phyloP scores from a whole-genome alignment of 2,888 invertebrate species.

The Selenia dentaria region DNA sequence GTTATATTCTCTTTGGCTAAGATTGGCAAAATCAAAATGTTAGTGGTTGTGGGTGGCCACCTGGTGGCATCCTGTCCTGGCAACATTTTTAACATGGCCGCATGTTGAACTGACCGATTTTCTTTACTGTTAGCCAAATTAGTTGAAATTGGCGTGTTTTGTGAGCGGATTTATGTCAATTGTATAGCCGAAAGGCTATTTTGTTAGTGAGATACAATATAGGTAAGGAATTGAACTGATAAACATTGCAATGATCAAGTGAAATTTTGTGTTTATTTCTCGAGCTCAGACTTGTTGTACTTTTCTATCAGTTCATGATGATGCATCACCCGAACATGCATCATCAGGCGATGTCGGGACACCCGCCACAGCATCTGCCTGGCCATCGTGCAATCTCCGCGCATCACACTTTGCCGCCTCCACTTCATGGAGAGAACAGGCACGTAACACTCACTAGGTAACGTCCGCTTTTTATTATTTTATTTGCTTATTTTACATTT shows the following conservation, averaged over 20 bases:
- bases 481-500: constrained; percentile 45
- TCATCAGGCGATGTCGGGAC: constrained; percentile 82
- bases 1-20: too few species aligned
- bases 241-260: constrained; percentile 46
- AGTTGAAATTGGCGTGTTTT: constrained; percentile 62
- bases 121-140: constrained; percentile 92
- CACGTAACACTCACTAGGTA: constrained; percentile 82
- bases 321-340: constrained; percentile 85
- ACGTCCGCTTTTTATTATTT: constrained; percentile 65
- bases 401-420: constrained; percentile 87
- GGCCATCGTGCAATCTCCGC: constrained; percentile 73
- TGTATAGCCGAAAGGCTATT: constrained; percentile 55
- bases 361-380: constrained; percentile 77
- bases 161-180: constrained; percentile 70
- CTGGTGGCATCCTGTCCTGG: too few species aligned
- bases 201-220: constrained; percentile 52
- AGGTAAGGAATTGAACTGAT: constrained; percentile 68
- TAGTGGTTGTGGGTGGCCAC: too few species aligned
- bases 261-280: constrained; percentile 68
- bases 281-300: constrained; percentile 64
- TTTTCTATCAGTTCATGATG: constrained; percentile 69
- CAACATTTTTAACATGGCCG: constrained; percentile 91
- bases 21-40: too few species aligned
- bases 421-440: constrained; percentile 87
- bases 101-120: constrained; percentile 91